A percentile compares a stretch with the other conserved stretches of the same genome.
Evolutionary conservation across 2,888 invertebrate genomes (phyloP).

Genomic region (Lochmaea capreae): DNA sequence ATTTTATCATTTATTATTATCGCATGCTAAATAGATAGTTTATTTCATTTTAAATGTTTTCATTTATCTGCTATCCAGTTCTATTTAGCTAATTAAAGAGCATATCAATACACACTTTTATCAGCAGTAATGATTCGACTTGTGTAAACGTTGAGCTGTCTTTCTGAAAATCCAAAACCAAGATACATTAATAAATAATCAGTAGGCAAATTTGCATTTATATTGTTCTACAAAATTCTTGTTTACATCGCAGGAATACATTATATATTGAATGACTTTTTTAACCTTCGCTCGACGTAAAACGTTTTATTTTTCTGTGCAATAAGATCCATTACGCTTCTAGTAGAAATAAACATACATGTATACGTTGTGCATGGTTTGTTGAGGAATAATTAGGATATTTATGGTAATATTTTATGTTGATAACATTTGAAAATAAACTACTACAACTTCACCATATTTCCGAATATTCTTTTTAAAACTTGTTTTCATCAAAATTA

Average conservation of each 20-base stretch:
- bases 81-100: not conserved
- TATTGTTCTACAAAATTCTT: slow-evolving; percentile 14
- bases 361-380: not conserved
- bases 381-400: slow-evolving; percentile 3
- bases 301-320: not conserved
- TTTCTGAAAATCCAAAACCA: slow-evolving; percentile 13
- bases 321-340: not conserved
- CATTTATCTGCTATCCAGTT: not conserved
- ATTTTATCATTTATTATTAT: too few relatives aligned
- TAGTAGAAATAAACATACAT: not conserved
- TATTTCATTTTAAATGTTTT: not conserved
- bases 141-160: not conserved
- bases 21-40: not conserved
- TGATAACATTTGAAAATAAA: not conserved
- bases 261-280: slow-evolving; percentile 14
- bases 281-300: slow-evolving; percentile 7
- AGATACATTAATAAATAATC: slow-evolving; percentile 11
- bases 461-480: not conserved
- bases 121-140: slow-evolving; percentile 10
- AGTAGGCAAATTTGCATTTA: slow-evolving; percentile 12
- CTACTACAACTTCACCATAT: too few relatives aligned
- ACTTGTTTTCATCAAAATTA: not conserved
- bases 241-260: slow-evolving; percentile 6
- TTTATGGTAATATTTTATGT: not conserved
- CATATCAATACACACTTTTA: slow-evolving; percentile 7